Evolutionary conservation across 2,888 invertebrate genomes (phyloP).

Genomic region (Caenorhabditis sp.): DNA sequence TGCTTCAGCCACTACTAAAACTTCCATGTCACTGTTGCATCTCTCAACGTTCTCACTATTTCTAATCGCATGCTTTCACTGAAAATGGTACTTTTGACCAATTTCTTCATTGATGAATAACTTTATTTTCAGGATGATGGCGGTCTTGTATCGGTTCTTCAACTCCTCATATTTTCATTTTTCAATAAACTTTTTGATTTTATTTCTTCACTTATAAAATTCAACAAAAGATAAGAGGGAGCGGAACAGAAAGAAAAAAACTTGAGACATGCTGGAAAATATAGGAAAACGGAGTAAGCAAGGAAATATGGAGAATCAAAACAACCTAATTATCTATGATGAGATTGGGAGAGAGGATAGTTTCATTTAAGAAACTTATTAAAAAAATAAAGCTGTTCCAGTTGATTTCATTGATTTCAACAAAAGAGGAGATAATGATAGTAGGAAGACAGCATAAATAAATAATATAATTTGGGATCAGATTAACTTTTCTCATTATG

Average conservation of each 20-base stretch:
- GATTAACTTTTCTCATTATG: too few relatives aligned
- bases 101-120: neutral
- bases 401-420: too few relatives aligned
- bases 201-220: neutral
- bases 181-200: neutral
- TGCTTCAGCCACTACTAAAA: slow-evolving; percentile 36
- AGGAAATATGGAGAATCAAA: neutral
- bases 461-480: too few relatives aligned
- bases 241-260: too few relatives aligned
- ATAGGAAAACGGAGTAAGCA: neutral
- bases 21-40: neutral
- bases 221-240: neutral
- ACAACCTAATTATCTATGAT: too few relatives aligned
- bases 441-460: too few relatives aligned
- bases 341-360: too few relatives aligned
- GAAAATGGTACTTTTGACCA: neutral
- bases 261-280: neutral
- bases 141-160: slow-evolving; percentile 27
- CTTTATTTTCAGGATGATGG: slow-evolving; percentile 27
- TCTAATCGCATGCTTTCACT: slow-evolving; percentile 36
- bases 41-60: slow-evolving; percentile 18
- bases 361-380: too few relatives aligned
- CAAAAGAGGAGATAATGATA: too few relatives aligned
- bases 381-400: too few relatives aligned
- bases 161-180: neutral